Evolutionary conservation across 1,140 invertebrate species (phyloP).

Genomic region (Heliothis virescens): DNA sequence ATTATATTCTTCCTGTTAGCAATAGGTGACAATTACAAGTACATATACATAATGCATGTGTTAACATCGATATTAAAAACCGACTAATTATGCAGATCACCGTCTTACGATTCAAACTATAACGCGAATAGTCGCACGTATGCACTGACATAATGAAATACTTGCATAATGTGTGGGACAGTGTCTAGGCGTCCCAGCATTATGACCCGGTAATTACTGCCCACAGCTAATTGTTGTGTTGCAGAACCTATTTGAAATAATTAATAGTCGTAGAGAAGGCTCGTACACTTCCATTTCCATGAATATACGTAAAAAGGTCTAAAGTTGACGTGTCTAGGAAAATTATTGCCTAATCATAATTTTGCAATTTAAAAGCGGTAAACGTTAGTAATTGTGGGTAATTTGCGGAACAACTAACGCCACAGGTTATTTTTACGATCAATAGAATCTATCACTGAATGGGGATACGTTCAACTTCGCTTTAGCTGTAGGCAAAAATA

Average conservation of each 20-base stretch:
- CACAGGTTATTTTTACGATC: too few relatives aligned
- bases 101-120: constrained; percentile 18
- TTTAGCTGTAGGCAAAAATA: too few relatives aligned
- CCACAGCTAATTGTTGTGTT: neutral
- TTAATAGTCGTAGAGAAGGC: neutral
- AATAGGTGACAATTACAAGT: neutral
- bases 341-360: too few relatives aligned
- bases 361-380: too few relatives aligned
- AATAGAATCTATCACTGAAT: too few relatives aligned
- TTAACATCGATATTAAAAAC: constrained; percentile 16
- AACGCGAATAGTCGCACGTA: constrained; percentile 3
- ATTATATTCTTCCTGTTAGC: constrained; percentile 5
- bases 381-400: too few relatives aligned
- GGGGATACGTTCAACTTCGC: too few relatives aligned
- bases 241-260: neutral
- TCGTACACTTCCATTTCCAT: neutral
- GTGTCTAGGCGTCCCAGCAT: constrained; percentile 9
- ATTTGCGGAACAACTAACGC: too few relatives aligned
- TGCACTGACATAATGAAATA: constrained; percentile 35
- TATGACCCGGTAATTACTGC: constrained; percentile 13
- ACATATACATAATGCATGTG: neutral
- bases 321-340: too few relatives aligned
- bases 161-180: constrained; percentile 27
- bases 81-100: constrained; percentile 23
- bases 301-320: too few relatives aligned